Evolutionary conservation across 2,797 vertebrate species (phyloP).

Genomic region (Spondyliosoma cantharus): DNA sequence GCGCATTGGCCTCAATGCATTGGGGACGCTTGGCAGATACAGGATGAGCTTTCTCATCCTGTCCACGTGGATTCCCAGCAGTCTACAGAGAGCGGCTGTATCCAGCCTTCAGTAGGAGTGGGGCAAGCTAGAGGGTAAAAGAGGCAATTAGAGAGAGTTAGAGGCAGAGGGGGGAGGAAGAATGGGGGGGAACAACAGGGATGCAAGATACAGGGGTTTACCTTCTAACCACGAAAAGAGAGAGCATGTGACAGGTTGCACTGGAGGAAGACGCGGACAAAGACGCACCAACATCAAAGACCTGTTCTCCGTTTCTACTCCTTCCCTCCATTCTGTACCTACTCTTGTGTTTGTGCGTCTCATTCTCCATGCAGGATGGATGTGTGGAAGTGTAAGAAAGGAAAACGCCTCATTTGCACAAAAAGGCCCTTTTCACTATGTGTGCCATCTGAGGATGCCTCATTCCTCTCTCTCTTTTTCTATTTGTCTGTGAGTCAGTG

Average conservation of each 20-base stretch:
- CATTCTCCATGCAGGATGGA: constrained; percentile 40
- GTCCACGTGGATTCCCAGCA: constrained; percentile 61
- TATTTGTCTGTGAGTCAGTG: constrained; percentile 1
- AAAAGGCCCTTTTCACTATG: constrained; percentile 40
- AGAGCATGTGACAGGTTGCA: constrained; percentile 66
- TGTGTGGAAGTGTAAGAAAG: constrained; percentile 33
- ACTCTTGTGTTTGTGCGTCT: constrained; percentile 23
- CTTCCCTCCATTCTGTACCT: constrained; percentile 27
- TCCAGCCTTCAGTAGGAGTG: constrained; percentile 48
- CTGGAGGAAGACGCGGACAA: constrained; percentile 62
- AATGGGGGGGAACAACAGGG: constrained; percentile 48
- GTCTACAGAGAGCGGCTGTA: constrained; percentile 70
- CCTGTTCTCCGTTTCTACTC: constrained; percentile 16
- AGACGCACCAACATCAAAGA: constrained; percentile 68
- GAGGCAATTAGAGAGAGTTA: constrained; percentile 75
- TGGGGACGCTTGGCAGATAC: constrained; percentile 56
- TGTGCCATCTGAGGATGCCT: constrained; percentile 34
- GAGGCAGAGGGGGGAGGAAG: constrained; percentile 42
- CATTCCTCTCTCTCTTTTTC: constrained; percentile 1
- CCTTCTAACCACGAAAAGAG: constrained; percentile 56
- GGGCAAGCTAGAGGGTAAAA: constrained; percentile 71
- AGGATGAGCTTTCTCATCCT: constrained; percentile 62
- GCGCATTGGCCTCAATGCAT: constrained; percentile 66
- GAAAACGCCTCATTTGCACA: constrained; percentile 65
- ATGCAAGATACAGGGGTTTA: constrained; percentile 58